phyloP scores from a whole-genome alignment of 1,140 invertebrate genomes.

The Lucilia cuprina region DNA sequence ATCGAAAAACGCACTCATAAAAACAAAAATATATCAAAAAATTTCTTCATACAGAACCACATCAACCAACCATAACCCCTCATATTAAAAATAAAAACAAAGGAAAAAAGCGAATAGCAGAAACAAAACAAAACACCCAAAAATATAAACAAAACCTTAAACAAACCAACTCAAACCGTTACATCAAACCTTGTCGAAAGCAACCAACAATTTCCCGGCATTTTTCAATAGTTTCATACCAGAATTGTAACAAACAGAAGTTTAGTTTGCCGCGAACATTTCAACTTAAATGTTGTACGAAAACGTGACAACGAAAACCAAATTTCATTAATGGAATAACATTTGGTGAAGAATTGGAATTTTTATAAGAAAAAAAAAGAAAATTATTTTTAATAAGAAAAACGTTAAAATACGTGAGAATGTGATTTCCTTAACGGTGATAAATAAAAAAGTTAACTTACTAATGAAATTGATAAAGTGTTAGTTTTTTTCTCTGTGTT shows the following conservation, averaged over 20 bases:
- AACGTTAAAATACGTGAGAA: neutral
- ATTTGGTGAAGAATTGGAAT: neutral
- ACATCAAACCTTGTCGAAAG: neutral
- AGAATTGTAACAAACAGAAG: neutral
- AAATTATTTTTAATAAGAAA: neutral
- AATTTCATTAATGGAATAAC: neutral
- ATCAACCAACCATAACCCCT: too few relatives aligned
- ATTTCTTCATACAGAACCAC: too few relatives aligned
- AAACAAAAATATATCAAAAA: too few relatives aligned
- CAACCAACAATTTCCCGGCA: slow-evolving; percentile 25
- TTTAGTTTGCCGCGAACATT: slow-evolving; percentile 29
- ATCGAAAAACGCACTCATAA: too few relatives aligned
- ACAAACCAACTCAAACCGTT: neutral
- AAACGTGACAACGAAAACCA: neutral
- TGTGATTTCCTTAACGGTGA: neutral
- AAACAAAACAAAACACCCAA: slow-evolving; percentile 16
- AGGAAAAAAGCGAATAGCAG: neutral
- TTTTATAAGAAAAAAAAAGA: neutral
- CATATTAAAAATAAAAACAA: neutral
- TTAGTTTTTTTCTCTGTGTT: neutral
- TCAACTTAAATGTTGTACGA: slow-evolving; percentile 25
- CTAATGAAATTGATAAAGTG: neutral
- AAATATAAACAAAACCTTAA: neutral
- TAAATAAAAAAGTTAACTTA: neutral
- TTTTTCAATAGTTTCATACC: neutral